phyloP scores from a whole-genome alignment of 1,140 invertebrate genomes.

The Trichoplusia ni region DNA sequence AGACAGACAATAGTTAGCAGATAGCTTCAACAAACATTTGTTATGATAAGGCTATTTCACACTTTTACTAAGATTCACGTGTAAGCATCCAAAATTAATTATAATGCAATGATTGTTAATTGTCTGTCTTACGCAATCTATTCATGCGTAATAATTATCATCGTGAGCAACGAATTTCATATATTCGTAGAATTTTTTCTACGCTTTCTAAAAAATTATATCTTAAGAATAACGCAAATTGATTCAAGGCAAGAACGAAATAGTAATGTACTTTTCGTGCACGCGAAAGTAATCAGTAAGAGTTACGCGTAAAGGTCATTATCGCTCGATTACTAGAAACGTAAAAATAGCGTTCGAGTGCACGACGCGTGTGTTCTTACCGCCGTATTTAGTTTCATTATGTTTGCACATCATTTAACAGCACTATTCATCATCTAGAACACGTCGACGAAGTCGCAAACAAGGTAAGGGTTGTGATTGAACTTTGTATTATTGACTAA shows the following conservation, averaged over 20 bases:
- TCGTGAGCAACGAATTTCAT: neutral
- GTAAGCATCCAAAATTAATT: neutral
- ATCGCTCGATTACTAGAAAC: neutral
- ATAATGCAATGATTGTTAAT: neutral
- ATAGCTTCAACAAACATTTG: no score
- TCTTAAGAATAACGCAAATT: neutral
- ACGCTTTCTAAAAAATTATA: conserved; percentile 6
- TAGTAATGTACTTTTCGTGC: neutral
- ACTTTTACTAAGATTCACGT: neutral
- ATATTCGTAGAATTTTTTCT: neutral
- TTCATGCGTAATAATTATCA: neutral
- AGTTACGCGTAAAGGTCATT: conserved; percentile 1
- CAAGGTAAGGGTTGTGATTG: neutral
- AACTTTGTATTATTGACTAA: no score
- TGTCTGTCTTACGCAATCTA: neutral
- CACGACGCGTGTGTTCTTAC: conserved; percentile 1
- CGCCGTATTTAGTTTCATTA: neutral
- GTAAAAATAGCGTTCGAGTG: neutral
- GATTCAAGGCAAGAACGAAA: neutral
- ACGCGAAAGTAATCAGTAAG: neutral
- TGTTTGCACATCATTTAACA: neutral
- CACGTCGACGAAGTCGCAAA: neutral
- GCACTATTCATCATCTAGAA: neutral
- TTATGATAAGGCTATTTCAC: neutral
- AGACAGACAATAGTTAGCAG: no score